Evolutionary conservation across 2,888 invertebrate genomes (phyloP), one percentile per base, ranked within the genome.

Genomic region (Agrotis exclamationis): DNA sequence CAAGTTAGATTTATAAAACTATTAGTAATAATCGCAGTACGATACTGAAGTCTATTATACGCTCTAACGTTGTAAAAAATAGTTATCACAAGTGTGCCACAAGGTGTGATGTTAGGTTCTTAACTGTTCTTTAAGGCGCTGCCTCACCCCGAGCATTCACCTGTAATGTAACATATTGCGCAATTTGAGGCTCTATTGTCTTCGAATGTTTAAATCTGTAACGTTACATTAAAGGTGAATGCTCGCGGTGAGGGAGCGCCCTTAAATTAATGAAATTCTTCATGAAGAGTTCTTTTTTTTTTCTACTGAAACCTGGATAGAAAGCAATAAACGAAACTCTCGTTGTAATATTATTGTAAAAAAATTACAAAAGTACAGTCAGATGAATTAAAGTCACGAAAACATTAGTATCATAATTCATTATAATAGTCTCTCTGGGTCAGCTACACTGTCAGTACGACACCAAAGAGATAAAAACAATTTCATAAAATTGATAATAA

Each of bases 401-500:
- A 63, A 44, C n/a, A 24, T 28, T 45, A 44, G 5, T 51, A 51
- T 20, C 20, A 18, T 3, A 28, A 28, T 48, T 47, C 18, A 22
- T n/a, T 33, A 22, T 9, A 20, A 63, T 13, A 53, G n/a, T 54
- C 47, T 47, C 22, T 64, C n/a, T 45, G 14, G 28, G 53, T 68
- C 53, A 64, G 20, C 11, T 22, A 47, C 16, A 24, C 14, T 18
- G 13, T 24, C 16, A 54, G 24, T 20, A 66, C 22, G 22, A 13
- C 33, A 9, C 39, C 20, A 11, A 24, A 54, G 14, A 47, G 18
- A 47, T 24, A 56, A 62, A 48, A 64, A 58, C 45, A 9, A 68
- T 63, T 50, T 54, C 18, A 58, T 63, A 54, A 47, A 62, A 63
- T 63, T 66, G 51, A 54, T 74, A 50, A 53, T 53, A 45, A 63